These are phyloP conservation scores for Laticauda laticaudata DNA, from an alignment of 2,113 vertebrate genomes.

Conservation along the genomic window DNA sequence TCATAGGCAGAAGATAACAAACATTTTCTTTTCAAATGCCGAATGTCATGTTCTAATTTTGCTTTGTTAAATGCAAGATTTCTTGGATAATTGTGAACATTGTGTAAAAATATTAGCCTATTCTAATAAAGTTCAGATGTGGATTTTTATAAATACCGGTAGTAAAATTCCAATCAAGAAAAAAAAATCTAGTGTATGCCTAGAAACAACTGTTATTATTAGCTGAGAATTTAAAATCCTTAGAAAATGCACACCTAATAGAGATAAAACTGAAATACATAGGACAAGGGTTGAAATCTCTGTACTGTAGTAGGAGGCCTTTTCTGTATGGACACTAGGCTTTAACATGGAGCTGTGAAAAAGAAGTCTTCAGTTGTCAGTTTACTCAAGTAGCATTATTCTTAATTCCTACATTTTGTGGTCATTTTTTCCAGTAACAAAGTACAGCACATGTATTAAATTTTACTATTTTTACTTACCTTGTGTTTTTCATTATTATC, in stretches of 20 bases:
- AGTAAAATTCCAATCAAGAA: constrained; percentile 12
- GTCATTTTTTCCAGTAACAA: constrained; percentile 60
- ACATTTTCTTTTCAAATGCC: constrained; percentile 17
- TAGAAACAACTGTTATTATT: constrained; percentile 43
- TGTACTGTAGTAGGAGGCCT: constrained; percentile 58
- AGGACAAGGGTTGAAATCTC: constrained; percentile 49
- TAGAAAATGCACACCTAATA: constrained; percentile 48
- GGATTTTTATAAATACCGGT: neutral
- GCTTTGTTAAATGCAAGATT: constrained; percentile 29
- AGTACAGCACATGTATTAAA: constrained; percentile 65
- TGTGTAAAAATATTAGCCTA: constrained; percentile 28
- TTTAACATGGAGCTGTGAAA: constrained; percentile 46
- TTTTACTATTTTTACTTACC: constrained; percentile 66
- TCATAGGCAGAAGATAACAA: neutral
- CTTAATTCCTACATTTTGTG: constrained; percentile 50
- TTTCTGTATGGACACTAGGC: constrained; percentile 61
- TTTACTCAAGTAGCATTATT: constrained; percentile 55
- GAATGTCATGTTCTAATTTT: constrained; percentile 10
- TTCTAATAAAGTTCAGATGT: constrained; percentile 21
- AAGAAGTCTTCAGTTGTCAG: constrained; percentile 24
- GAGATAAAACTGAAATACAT: constrained; percentile 43
- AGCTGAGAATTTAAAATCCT: constrained; percentile 47
- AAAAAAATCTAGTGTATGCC: constrained; percentile 39
- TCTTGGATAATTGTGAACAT: constrained; percentile 47
- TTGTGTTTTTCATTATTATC: constrained; percentile 68